Evolutionary conservation across 2,797 vertebrate species (phyloP).

Genomic region (Hippoglossus hippoglossus): DNA sequence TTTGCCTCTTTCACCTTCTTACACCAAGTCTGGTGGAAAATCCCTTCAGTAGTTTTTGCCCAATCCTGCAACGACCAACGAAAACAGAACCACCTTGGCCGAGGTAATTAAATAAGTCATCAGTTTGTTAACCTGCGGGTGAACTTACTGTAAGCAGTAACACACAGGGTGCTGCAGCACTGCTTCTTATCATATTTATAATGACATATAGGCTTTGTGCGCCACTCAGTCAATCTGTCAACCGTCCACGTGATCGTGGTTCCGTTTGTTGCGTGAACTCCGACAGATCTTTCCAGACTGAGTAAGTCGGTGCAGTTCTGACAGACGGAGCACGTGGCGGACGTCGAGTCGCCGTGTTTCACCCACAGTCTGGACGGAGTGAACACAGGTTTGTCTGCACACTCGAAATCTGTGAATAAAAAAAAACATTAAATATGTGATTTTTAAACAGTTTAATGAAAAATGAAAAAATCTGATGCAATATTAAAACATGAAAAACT

Average conservation of each 20-base stretch:
- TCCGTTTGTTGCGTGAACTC: rapidly evolving
- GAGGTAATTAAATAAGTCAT: no score
- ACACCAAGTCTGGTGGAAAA: no score
- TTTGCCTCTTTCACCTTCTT: no score
- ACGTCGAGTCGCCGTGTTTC: neutral
- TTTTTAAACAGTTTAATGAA: no score
- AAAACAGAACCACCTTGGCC: no score
- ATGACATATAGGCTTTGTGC: rapidly evolving
- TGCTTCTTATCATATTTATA: neutral
- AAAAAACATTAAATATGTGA: no score
- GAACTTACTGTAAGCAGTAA: conserved; percentile 60
- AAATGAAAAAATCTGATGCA: no score
- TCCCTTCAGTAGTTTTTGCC: no score
- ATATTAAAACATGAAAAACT: no score
- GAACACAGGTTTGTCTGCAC: conserved; percentile 33
- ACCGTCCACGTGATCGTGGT: conserved; percentile 25
- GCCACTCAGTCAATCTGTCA: conserved; percentile 14
- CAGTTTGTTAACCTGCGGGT: no score
- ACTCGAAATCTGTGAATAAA: neutral
- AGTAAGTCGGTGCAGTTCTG: rapidly evolving
- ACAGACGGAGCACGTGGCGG: conserved; percentile 24
- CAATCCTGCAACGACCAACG: no score
- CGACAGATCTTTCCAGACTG: neutral
- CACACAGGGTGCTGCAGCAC: neutral
- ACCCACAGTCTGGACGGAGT: conserved; percentile 43